A percentile compares a stretch with the other conserved stretches of the same genome.
Conservation (phyloP, 2,888 invertebrate genomes). For the Embidobia sp. region DNA sequence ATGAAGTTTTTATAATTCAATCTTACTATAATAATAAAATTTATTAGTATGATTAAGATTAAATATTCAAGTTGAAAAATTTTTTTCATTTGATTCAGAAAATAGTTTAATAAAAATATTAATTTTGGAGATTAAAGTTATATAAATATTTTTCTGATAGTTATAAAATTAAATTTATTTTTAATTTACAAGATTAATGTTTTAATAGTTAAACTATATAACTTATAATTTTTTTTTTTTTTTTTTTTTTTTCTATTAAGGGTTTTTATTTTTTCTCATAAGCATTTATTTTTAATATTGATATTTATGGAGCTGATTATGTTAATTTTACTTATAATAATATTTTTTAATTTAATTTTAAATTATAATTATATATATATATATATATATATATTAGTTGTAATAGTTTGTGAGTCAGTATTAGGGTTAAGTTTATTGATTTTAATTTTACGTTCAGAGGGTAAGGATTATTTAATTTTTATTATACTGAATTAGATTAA, state of each 20-base stretch:
- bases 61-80: too few relatives aligned
- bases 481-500: constrained; percentile 60
- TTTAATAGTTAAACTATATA: constrained; percentile 85
- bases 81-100: constrained; percentile 80
- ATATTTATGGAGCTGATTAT: constrained; percentile 85
- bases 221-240: constrained; percentile 78
- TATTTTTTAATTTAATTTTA: constrained; percentile 12
- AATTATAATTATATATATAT: constrained; percentile 81
- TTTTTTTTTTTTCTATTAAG: constrained; percentile 73
- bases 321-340: constrained; percentile 82
- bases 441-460: constrained; percentile 84
- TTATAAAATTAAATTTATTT: constrained; percentile 83
- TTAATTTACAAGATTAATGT: constrained; percentile 88
- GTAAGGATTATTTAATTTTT: constrained; percentile 84
- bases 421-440: constrained; percentile 86
- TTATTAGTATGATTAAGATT: background rate
- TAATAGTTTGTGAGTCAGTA: constrained; percentile 86
- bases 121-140: constrained; percentile 88
- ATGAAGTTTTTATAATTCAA: background rate
- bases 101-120: constrained; percentile 86
- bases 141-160: constrained; percentile 82
- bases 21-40: background rate
- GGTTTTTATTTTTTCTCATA: constrained; percentile 83
- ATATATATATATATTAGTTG: constrained; percentile 84
- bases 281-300: constrained; percentile 82